These are phyloP conservation scores for Lucifuga dentata DNA, from an alignment of 2,113 vertebrate genomes.

Conservation along the genomic window DNA sequence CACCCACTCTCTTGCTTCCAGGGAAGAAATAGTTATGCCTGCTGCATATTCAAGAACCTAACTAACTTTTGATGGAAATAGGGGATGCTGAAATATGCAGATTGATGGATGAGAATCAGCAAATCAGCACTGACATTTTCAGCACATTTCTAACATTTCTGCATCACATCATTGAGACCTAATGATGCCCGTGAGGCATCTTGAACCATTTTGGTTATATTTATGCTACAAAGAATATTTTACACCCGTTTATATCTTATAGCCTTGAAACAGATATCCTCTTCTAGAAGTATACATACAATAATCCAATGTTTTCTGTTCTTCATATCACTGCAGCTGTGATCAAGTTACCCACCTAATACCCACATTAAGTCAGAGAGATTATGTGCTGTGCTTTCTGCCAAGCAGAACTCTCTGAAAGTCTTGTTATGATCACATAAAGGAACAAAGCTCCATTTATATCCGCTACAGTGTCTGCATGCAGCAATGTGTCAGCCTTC, in stretches of 20 bases:
- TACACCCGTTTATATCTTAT: neutral
- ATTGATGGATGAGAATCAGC: constrained; percentile 8
- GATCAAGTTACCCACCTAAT: constrained; percentile 32
- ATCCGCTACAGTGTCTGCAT: constrained; percentile 43
- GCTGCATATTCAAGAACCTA: neutral
- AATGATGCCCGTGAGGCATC: neutral
- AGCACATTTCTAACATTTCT: neutral
- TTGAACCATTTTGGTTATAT: neutral
- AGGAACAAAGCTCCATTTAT: constrained; percentile 47
- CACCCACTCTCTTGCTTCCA: no score
- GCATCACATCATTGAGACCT: neutral
- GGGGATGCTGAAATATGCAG: neutral
- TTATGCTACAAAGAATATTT: constrained; percentile 2
- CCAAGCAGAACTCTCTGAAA: constrained; percentile 34
- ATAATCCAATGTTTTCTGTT: constrained; percentile 18
- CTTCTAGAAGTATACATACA: neutral
- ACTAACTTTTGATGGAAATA: neutral
- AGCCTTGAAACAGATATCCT: constrained; percentile 10
- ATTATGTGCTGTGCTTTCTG: constrained; percentile 18
- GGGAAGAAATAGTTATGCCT: neutral
- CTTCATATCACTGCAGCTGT: constrained; percentile 10
- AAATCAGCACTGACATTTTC: neutral
- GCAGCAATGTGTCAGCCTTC: constrained; percentile 45
- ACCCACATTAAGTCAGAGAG: constrained; percentile 22
- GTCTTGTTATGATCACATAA: constrained; percentile 27